These are phyloP conservation scores for Ceratitis capitata DNA, from an alignment of 1,140 invertebrate species.

Conservation along the genomic window DNA sequence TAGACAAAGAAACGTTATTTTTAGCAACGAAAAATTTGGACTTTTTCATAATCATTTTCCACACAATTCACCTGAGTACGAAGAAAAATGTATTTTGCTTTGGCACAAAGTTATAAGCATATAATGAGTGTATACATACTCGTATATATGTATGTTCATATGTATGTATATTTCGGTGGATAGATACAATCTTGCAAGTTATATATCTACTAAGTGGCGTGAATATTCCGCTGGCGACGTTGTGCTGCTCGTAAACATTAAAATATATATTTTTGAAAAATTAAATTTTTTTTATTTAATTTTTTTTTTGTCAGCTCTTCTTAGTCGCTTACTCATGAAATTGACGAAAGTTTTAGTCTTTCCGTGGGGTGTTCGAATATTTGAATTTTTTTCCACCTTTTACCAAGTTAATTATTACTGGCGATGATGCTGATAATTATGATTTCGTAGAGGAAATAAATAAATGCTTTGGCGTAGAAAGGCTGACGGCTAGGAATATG, in stretches of 20 bases:
- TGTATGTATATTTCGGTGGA: neutral
- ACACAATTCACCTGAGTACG: slow-evolving; percentile 26
- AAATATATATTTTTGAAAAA: slow-evolving; percentile 1
- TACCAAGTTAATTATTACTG: slow-evolving; percentile 14
- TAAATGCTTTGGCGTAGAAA: neutral
- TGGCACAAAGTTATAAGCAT: neutral
- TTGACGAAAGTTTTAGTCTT: neutral
- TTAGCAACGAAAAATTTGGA: slow-evolving; percentile 25
- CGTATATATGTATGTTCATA: neutral
- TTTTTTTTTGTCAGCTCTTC: neutral
- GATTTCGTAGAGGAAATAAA: neutral
- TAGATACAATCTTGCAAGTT: neutral
- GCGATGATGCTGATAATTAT: neutral
- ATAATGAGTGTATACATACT: neutral
- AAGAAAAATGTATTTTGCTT: neutral
- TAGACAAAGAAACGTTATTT: neutral
- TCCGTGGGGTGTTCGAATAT: neutral
- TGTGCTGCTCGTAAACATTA: slow-evolving; percentile 1
- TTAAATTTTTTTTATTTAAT: neutral
- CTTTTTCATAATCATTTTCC: slow-evolving; percentile 33
- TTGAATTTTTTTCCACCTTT: neutral
- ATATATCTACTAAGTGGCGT: neutral
- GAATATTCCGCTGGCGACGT: neutral
- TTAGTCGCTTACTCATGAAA: slow-evolving; percentile 27
- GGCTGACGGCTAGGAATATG: neutral